Evolutionary conservation across 2,113 vertebrate genomes (phyloP).

Genomic region (Tympanuchus pallidicinctus): DNA sequence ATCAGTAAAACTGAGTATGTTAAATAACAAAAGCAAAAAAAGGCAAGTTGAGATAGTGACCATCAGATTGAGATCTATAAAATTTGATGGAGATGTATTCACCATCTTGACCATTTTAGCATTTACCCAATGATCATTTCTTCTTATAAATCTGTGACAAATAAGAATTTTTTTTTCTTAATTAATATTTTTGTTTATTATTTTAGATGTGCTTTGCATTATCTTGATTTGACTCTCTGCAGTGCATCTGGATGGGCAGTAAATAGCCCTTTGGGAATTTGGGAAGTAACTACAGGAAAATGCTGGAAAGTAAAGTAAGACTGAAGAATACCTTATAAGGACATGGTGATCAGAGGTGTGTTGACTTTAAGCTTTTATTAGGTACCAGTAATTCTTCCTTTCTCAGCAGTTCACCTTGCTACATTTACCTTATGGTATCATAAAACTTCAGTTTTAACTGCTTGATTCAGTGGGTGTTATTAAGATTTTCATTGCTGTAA

Average conservation of each 20-base stretch:
- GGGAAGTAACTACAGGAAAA: not conserved
- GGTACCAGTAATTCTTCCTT: not conserved
- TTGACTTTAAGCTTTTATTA: not conserved
- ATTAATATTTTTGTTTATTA: fast-evolving
- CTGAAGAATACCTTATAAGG: not conserved
- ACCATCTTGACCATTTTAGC: not conserved
- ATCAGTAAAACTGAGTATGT: not conserved
- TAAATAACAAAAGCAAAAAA: not conserved
- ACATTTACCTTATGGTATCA: not conserved
- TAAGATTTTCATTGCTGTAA: not conserved
- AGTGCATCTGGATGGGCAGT: not conserved
- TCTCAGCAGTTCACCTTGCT: not conserved
- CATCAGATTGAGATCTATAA: not conserved
- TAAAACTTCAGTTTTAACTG: not conserved
- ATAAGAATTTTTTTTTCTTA: not conserved
- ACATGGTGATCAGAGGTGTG: not conserved
- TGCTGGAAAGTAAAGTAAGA: not conserved
- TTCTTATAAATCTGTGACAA: not conserved
- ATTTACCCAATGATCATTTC: not conserved
- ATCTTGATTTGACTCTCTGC: not conserved
- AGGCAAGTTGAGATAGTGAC: not conserved
- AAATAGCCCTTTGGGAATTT: fast-evolving
- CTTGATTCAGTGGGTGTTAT: not conserved
- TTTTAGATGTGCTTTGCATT: not conserved
- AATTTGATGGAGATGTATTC: not conserved